These are phyloP conservation scores for Agrotis clavis DNA, from an alignment of 2,888 invertebrate species.

Conservation along the genomic window DNA sequence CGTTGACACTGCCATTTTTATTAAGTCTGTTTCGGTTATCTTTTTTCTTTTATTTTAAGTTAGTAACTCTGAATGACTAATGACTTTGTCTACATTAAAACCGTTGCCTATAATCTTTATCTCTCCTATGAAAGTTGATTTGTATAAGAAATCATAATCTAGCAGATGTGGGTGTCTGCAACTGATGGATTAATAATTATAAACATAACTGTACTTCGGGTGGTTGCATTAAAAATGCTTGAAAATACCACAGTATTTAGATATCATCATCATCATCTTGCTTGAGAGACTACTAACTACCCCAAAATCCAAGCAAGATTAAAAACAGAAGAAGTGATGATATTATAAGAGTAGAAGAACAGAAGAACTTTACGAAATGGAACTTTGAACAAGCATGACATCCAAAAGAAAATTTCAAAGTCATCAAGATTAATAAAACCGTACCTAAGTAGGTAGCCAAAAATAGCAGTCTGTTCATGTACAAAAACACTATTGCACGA, in stretches of 20 bases:
- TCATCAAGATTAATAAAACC: slow-evolving; percentile 16
- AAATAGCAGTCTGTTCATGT: not conserved
- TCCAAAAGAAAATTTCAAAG: slow-evolving; percentile 31
- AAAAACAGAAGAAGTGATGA: too few species aligned
- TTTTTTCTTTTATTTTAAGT: slow-evolving; percentile 56
- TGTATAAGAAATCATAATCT: not conserved
- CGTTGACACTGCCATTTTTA: slow-evolving; percentile 86
- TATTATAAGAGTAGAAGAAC: not conserved
- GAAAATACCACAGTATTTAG: too few species aligned
- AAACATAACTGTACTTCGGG: not conserved
- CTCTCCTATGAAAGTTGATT: not conserved
- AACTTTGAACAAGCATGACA: not conserved
- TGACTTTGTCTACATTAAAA: slow-evolving; percentile 15
- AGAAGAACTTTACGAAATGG: not conserved
- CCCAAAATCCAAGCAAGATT: too few species aligned
- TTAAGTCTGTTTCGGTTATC: slow-evolving; percentile 68
- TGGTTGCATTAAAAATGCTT: not conserved
- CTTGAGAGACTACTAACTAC: too few species aligned
- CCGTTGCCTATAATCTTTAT: slow-evolving; percentile 12
- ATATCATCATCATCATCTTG: too few species aligned
- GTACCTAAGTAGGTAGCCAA: slow-evolving; percentile 1
- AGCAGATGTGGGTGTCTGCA: not conserved
- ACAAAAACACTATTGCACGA: slow-evolving; percentile 34
- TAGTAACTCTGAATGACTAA: slow-evolving; percentile 30
- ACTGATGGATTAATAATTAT: not conserved